Conservation (phyloP, 2,797 vertebrate genomes). For the Amniataba percoides region DNA sequence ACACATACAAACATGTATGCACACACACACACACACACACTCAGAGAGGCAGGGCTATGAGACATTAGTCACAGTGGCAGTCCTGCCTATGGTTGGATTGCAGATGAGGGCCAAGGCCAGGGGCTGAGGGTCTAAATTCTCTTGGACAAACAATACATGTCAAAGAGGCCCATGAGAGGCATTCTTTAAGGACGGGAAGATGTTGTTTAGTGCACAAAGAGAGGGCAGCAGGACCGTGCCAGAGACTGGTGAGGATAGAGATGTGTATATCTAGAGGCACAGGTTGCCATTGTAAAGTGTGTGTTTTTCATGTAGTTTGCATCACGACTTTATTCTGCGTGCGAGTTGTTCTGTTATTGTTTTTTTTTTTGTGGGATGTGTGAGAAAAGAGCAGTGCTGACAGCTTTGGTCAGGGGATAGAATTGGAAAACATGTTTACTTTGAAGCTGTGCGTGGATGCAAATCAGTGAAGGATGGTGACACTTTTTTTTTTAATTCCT, state of each 20-base stretch:
- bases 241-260: constrained; percentile 67
- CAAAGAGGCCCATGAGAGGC: constrained; percentile 79
- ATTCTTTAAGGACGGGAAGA: constrained; percentile 73
- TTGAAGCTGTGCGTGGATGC: constrained; percentile 20
- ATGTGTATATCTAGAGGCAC: constrained; percentile 60
- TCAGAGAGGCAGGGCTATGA: constrained; percentile 61
- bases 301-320: constrained; percentile 36
- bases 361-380: neutral
- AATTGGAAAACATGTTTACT: constrained; percentile 47
- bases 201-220: constrained; percentile 77
- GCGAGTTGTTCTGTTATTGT: neutral
- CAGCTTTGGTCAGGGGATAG: constrained; percentile 15
- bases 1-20: constrained; percentile 18
- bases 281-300: constrained; percentile 54
- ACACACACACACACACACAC: constrained; percentile 39
- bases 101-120: constrained; percentile 82
- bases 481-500: constrained; percentile 34
- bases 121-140: constrained; percentile 82
- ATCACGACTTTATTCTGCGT: neutral
- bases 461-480: constrained; percentile 7
- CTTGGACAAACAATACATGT: constrained; percentile 83
- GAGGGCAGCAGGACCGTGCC: constrained; percentile 69
- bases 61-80: constrained; percentile 83
- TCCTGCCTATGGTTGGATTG: constrained; percentile 71
- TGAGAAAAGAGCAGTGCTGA: constrained; percentile 20